Percentiles rank a stretch among this genome's conserved stretches.
These are phyloP conservation scores for Anguilla obscura DNA, from an alignment of 2,797 vertebrate species.

Conservation along the genomic window DNA sequence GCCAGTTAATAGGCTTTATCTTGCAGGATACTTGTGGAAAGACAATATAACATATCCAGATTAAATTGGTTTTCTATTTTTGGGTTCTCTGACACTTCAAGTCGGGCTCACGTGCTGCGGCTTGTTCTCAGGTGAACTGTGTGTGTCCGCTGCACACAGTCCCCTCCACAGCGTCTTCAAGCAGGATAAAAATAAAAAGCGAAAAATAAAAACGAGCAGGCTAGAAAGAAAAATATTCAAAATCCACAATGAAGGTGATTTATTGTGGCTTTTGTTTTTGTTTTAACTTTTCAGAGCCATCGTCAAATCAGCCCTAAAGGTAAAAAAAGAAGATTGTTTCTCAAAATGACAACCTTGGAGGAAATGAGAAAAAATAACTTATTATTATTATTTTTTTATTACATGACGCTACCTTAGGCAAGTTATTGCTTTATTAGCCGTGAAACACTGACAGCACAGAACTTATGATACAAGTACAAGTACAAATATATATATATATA, in stretches of 20 bases:
- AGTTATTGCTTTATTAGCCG: not conserved
- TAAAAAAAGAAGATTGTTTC: not conserved
- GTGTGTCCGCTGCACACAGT: not conserved
- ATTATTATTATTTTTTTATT: not conserved
- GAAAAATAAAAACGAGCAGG: not conserved
- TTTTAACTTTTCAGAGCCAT: not conserved
- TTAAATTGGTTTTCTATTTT: conserved; percentile 14
- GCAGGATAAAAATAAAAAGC: not conserved
- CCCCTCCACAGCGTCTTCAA: not conserved
- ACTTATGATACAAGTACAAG: too few species aligned
- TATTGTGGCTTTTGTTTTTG: not conserved
- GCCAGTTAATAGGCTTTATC: not conserved
- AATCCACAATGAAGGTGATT: not conserved
- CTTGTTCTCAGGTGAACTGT: not conserved
- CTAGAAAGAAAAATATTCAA: too few species aligned
- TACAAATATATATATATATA: too few species aligned
- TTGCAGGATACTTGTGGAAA: not conserved
- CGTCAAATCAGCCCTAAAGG: not conserved
- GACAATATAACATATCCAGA: not conserved
- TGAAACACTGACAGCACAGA: not conserved
- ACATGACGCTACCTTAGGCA: not conserved
- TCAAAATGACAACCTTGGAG: not conserved
- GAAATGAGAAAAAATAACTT: not conserved
- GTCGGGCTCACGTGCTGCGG: not conserved
- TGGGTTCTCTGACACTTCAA: not conserved